Evolutionary conservation across 2,888 invertebrate genomes (phyloP).

Genomic region (Drosophila imparisetae): DNA sequence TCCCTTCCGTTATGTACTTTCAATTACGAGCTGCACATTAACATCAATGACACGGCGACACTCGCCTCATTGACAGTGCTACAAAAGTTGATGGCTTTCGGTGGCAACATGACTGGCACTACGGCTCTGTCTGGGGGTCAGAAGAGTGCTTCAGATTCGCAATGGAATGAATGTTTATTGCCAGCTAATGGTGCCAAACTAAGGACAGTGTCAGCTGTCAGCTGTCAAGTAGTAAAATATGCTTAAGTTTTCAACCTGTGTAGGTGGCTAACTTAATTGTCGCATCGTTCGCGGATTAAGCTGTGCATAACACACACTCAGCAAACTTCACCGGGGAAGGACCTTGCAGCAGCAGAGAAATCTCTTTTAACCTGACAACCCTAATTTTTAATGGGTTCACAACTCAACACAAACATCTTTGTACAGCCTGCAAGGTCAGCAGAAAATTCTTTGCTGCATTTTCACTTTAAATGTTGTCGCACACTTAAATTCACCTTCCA

Average conservation of each 20-base stretch:
- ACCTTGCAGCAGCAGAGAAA: conserved; percentile 2
- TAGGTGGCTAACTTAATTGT: conserved; percentile 45
- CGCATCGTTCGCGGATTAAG: conserved; percentile 43
- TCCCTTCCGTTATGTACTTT: conserved; percentile 36
- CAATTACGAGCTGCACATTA: conserved; percentile 47
- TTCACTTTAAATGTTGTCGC: conserved; percentile 1
- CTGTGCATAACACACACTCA: conserved; percentile 49
- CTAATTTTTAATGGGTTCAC: conserved; percentile 43
- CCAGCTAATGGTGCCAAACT: conserved; percentile 9
- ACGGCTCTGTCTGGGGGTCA: not conserved
- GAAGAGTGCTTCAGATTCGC: not conserved
- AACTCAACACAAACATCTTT: conserved; percentile 9
- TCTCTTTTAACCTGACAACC: conserved; percentile 33
- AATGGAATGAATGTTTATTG: conserved; percentile 15
- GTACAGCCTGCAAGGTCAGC: conserved; percentile 62
- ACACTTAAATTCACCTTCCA: not conserved
- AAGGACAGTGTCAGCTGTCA: not conserved
- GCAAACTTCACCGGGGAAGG: conserved; percentile 44
- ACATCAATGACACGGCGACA: conserved; percentile 34
- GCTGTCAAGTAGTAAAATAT: conserved; percentile 22
- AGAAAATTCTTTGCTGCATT: conserved; percentile 62
- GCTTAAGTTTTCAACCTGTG: conserved; percentile 26
- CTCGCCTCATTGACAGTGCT: conserved; percentile 26
- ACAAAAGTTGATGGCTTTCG: conserved; percentile 40
- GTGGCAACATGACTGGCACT: conserved; percentile 21